Conservation (phyloP, 2,888 invertebrate species). For the Cotesia congregata region DNA sequence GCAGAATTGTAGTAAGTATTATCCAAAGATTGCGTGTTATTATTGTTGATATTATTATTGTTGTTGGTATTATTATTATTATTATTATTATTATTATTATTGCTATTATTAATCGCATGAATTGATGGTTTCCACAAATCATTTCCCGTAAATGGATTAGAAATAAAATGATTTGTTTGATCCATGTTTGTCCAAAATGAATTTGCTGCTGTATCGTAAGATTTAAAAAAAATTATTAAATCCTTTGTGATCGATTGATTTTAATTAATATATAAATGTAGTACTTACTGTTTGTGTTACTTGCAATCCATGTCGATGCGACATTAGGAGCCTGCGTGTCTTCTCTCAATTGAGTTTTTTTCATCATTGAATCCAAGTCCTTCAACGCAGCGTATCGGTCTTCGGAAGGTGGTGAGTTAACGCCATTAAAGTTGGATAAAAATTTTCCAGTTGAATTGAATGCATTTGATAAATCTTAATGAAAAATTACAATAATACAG, state of each 20-base stretch:
- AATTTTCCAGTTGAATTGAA: constrained; percentile 51
- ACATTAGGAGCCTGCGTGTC: constrained; percentile 51
- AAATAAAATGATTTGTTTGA: constrained; percentile 61
- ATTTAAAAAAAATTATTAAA: constrained; percentile 1
- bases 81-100: constrained; percentile 8
- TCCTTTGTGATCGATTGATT: background rate
- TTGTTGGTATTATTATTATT: background rate
- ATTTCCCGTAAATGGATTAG: constrained; percentile 63
- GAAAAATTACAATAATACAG: constrained; percentile 19
- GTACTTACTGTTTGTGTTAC: constrained; percentile 49
- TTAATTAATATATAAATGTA: background rate
- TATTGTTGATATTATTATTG: constrained; percentile 42
- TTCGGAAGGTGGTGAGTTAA: constrained; percentile 73
- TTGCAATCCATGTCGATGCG: constrained; percentile 60
- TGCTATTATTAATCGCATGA: constrained; percentile 55
- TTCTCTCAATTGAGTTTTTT: constrained; percentile 67
- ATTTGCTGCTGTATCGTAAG: constrained; percentile 56
- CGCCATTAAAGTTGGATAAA: constrained; percentile 58
- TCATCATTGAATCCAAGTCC: constrained; percentile 84
- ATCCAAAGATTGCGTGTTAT: constrained; percentile 63
- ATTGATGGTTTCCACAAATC: constrained; percentile 65
- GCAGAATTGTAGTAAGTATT: constrained; percentile 61
- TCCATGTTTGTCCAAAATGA: constrained; percentile 61
- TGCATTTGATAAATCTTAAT: constrained; percentile 43
- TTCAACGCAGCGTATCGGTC: constrained; percentile 97